These are phyloP conservation scores for Aphis gossypii DNA, from an alignment of 1,140 invertebrate genomes.

Conservation along the genomic window DNA sequence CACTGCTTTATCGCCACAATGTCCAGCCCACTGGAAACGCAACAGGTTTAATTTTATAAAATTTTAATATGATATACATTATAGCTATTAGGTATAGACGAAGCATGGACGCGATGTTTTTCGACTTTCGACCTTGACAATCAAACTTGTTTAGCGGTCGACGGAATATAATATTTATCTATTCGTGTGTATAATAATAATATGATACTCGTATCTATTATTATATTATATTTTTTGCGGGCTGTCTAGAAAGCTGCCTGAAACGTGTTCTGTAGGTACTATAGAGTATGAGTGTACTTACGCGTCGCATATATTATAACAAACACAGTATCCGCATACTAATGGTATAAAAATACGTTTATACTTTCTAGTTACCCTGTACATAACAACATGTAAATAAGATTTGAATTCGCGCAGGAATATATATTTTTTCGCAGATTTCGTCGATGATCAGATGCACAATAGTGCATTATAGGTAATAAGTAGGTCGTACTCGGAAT, in stretches of 20 bases:
- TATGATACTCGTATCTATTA: background rate
- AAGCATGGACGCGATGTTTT: background rate
- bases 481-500: background rate
- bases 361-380: background rate
- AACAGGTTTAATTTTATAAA: background rate
- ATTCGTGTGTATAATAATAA: background rate
- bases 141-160: background rate
- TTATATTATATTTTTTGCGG: background rate
- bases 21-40: constrained; percentile 69
- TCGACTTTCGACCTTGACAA: background rate
- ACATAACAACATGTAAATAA: background rate
- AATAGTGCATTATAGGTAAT: background rate
- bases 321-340: background rate
- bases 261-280: background rate
- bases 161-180: background rate
- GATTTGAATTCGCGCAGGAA: background rate
- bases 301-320: background rate
- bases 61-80: too few species aligned
- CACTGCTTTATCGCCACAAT: constrained; percentile 71
- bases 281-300: background rate
- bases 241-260: background rate
- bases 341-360: background rate
- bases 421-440: background rate
- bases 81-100: too few species aligned
- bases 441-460: background rate